Percentiles rank a stretch among this genome's conserved stretches.
Evolutionary conservation across 2,797 vertebrate genomes (phyloP).

Genomic region (Nannoperca australis): DNA sequence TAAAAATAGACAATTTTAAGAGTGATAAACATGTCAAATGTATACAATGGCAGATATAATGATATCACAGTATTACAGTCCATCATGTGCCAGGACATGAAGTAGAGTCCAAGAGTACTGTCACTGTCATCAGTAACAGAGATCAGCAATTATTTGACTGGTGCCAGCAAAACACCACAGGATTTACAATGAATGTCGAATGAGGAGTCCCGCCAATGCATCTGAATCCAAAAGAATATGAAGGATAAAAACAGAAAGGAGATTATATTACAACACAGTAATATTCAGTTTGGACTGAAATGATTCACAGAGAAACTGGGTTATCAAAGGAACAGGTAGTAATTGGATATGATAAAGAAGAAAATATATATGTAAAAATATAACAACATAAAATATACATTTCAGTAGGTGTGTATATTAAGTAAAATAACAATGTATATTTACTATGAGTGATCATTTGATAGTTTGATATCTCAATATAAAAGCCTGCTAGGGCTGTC

Average conservation of each 20-base stretch:
- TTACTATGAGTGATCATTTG: neutral
- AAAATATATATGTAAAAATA: neutral
- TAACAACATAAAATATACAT: neutral
- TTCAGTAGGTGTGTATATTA: neutral
- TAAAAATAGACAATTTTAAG: neutral
- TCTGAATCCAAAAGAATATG: neutral
- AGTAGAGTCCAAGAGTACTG: neutral
- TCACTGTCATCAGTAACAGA: neutral
- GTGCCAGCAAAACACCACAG: neutral
- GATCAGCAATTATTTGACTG: neutral
- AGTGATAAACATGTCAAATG: neutral
- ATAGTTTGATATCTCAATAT: constrained; percentile 16
- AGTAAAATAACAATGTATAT: neutral
- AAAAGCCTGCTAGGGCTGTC: constrained; percentile 16
- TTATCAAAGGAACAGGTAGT: no score
- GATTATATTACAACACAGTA: neutral
- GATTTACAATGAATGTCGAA: neutral
- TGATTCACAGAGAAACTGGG: neutral
- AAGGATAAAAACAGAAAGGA: neutral
- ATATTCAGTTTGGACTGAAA: neutral
- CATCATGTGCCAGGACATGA: neutral
- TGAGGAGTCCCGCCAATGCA: no score
- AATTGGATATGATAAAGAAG: neutral
- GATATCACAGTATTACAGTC: neutral
- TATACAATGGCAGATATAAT: neutral